These are phyloP conservation scores for Sander lucioperca DNA, from an alignment of 2,113 vertebrate genomes.

Conservation along the genomic window DNA sequence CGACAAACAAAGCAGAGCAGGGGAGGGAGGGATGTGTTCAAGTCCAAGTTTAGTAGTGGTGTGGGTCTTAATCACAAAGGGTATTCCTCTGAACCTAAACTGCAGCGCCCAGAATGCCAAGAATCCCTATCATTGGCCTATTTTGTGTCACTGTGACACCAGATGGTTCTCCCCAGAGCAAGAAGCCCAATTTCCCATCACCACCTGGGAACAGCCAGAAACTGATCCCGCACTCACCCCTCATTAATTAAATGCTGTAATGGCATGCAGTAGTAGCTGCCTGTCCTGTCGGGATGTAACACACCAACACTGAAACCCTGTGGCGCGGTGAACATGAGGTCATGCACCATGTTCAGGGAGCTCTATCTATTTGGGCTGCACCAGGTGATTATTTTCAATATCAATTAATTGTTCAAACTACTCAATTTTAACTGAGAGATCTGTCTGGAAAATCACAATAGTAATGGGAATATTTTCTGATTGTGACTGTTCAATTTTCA, in stretches of 20 bases:
- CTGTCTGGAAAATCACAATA: too few relatives aligned
- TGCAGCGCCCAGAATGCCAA: constrained; percentile 43
- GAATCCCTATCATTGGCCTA: constrained; percentile 7
- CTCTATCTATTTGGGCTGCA: too few relatives aligned
- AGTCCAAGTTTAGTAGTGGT: neutral
- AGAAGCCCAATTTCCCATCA: constrained; percentile 60
- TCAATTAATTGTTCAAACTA: too few relatives aligned
- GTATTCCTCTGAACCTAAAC: constrained; percentile 10
- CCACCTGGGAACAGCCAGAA: constrained; percentile 65
- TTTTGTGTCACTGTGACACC: constrained; percentile 48
- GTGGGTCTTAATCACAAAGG: constrained; percentile 26
- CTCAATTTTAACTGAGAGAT: too few relatives aligned
- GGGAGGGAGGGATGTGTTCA: constrained; percentile 1
- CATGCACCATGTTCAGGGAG: neutral
- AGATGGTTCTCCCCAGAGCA: constrained; percentile 68
- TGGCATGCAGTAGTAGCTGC: neutral
- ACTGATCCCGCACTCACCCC: constrained; percentile 34
- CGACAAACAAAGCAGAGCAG: constrained; percentile 6
- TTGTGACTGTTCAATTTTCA: neutral
- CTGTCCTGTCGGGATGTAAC: constrained; percentile 27
- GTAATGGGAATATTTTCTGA: too few relatives aligned
- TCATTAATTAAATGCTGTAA: constrained; percentile 64
- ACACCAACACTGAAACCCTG: constrained; percentile 6
- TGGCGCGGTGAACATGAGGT: neutral
- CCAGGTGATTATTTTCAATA: too few relatives aligned